Evolutionary conservation across 1,140 invertebrate species (phyloP).

Genomic region (Musca vetustissima): DNA sequence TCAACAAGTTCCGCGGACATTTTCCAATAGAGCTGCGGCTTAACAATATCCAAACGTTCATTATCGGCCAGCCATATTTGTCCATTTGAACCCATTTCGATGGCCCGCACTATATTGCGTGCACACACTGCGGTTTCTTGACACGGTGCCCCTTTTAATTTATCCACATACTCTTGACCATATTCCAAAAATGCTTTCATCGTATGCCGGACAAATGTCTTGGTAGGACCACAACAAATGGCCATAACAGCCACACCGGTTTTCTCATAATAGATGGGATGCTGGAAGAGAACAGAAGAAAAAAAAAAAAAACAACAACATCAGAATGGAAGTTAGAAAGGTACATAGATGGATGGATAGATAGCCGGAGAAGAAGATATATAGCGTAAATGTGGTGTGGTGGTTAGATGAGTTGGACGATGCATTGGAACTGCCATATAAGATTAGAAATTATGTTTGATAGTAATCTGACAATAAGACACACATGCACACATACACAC

Average conservation of each 20-base stretch:
- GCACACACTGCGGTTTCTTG: constrained; percentile 41
- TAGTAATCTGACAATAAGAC: too few relatives aligned
- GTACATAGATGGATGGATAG: neutral
- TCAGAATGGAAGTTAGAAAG: neutral
- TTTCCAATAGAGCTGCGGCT: constrained; percentile 47
- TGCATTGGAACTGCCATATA: too few relatives aligned
- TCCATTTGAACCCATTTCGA: constrained; percentile 44
- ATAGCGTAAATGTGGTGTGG: neutral
- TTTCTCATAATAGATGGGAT: constrained; percentile 44
- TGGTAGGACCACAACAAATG: constrained; percentile 48
- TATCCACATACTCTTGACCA: constrained; percentile 45
- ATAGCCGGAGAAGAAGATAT: neutral
- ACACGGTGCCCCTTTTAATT: constrained; percentile 42
- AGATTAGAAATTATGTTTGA: neutral
- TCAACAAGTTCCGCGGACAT: constrained; percentile 43
- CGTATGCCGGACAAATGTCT: constrained; percentile 40
- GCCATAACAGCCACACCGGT: constrained; percentile 50
- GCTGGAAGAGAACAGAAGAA: constrained; percentile 28
- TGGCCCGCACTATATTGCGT: constrained; percentile 46
- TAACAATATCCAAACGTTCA: constrained; percentile 43
- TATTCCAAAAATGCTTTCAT: constrained; percentile 42
- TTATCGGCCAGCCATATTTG: constrained; percentile 50
- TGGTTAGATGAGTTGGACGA: too few relatives aligned
- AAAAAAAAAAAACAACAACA: neutral
- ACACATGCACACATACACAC: too few relatives aligned